Base-by-base conservation (phyloP, 2,888 invertebrate genomes). In the Anagyrus pseudococci region DNA sequence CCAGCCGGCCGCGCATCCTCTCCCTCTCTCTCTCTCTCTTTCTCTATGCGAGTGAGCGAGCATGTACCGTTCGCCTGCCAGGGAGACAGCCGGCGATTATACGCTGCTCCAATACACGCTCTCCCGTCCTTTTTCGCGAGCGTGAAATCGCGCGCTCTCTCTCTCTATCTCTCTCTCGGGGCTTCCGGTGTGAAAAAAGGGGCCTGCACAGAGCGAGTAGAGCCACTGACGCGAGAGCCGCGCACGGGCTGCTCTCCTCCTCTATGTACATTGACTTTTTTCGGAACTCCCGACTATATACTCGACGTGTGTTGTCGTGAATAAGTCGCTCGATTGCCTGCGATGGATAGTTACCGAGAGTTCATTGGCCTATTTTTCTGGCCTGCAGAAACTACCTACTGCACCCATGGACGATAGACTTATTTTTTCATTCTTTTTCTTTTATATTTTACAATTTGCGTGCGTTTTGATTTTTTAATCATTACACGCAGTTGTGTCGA, bases 111-210 rank as follows among this genome's bases (percentile, higher is more conserved):
- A 17, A 7, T 55, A 29, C 55, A 19, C 6, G 41, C 43, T 15
- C n/a, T 26, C 19, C 29, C 50, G 50, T 52, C 50, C 61, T 55
- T 60, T 37, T 55, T 55, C 48, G 55, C 61, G 48, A 61, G 49
- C 55, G 55, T 55, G 55, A 60, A 60, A 60, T 55, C 57, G 22
- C 60, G n/a, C n/a, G n/a, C n/a, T n/a, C n/a, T n/a, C n/a, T n/a
- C n/a, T n/a, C n/a, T n/a, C n/a, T n/a, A n/a, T n/a, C n/a, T n/a
- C n/a, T n/a, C n/a, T n/a, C n/a, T n/a, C n/a, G 50, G 23, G 37
- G 26, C 58, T 59, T 53, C 59, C 60, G 47, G 15, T 26, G 50
- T 25, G 33, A n/a, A n/a, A n/a, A n/a, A n/a, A n/a, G n/a, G n/a
- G n/a, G n/a, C n/a, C n/a, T n/a, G n/a, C n/a, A n/a, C n/a, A n/a